Evolutionary conservation across 2,113 vertebrate genomes (phyloP), one percentile per base, ranked within the genome.

Genomic region (Callopanchax toddi): DNA sequence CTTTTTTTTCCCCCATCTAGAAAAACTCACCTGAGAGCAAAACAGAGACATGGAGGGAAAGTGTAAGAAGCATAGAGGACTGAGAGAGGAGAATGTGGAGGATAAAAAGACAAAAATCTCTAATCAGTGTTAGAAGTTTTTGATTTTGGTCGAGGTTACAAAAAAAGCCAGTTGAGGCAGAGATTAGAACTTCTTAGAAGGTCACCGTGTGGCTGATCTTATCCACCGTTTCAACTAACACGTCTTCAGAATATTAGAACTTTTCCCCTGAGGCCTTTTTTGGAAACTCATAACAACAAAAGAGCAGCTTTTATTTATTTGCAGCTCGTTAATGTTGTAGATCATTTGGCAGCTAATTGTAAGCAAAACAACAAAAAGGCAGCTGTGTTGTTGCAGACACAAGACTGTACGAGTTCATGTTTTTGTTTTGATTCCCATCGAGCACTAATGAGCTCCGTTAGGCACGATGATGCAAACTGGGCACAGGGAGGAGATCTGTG

Each of bases 391-490:
- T 59, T 63, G 48, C 34, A 60, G 15, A 58, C 46, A 8, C 16
- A 15, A 22, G 36, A 16, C 49, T 51, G 17, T 51, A 56, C 25
- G 8, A 61, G 3, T 48, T 20, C 16, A 2, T 39, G 48, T 12
- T 64, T 17, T 17, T 66, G 18, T 48, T 60, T 67, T 61, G 26
- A 62, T 46, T 53, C 52, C 16, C 23, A 66, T 12, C 22, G 20
- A 51, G 20, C 39, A 34, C 34, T 75, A 79, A 74, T 59, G 60
- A 82, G 67, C 56, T 78, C 43, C 42, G 40, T 52, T 75, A 53
- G 44, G 59, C 56, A 21, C 67, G 72, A 66, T 73, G 64, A 83
- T 45, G 36, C 22, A 48, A 72, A 49, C 40, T 17, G 20, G 34
- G 26, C 34, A 29, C 32, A 58, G 32, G 23, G 26, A 49, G 57